phyloP scores from a whole-genome alignment of 1,140 invertebrate genomes.

The Drosophila prosaltans region DNA sequence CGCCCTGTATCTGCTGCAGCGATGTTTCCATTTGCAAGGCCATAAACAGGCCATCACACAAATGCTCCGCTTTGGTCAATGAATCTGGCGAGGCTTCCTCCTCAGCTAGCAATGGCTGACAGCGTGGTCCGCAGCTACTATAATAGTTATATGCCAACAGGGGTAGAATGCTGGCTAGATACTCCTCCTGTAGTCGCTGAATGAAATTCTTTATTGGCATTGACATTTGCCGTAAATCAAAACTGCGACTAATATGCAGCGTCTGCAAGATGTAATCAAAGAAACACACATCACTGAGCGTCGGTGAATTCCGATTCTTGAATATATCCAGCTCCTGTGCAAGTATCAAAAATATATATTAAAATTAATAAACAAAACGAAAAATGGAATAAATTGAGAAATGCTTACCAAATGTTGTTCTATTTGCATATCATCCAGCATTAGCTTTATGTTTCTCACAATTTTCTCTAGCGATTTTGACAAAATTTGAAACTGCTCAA shows the following conservation, averaged over 20 bases:
- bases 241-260: slow-evolving; percentile 35
- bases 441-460: slow-evolving; percentile 34
- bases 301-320: slow-evolving; percentile 10
- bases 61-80: slow-evolving; percentile 29
- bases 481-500: slow-evolving; percentile 46
- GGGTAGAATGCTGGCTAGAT: slow-evolving; percentile 41
- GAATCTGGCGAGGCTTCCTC: neutral
- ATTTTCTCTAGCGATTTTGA: slow-evolving; percentile 20
- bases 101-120: slow-evolving; percentile 13
- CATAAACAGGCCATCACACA: slow-evolving; percentile 54
- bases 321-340: slow-evolving; percentile 42
- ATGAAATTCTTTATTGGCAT: slow-evolving; percentile 36
- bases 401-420: slow-evolving; percentile 52
- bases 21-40: slow-evolving; percentile 54
- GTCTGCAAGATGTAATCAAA: slow-evolving; percentile 54
- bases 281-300: slow-evolving; percentile 44
- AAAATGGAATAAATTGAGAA: no score
- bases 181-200: slow-evolving; percentile 41
- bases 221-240: slow-evolving; percentile 49
- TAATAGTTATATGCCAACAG: slow-evolving; percentile 43
- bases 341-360: no score
- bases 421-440: slow-evolving; percentile 45
- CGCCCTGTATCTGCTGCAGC: slow-evolving; percentile 48
- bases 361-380: neutral
- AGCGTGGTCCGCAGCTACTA: slow-evolving; percentile 20